Percentiles rank a stretch among this genome's conserved stretches.
Conservation (phyloP, 2,888 invertebrate species). For the Myopa tessellatipennis region DNA sequence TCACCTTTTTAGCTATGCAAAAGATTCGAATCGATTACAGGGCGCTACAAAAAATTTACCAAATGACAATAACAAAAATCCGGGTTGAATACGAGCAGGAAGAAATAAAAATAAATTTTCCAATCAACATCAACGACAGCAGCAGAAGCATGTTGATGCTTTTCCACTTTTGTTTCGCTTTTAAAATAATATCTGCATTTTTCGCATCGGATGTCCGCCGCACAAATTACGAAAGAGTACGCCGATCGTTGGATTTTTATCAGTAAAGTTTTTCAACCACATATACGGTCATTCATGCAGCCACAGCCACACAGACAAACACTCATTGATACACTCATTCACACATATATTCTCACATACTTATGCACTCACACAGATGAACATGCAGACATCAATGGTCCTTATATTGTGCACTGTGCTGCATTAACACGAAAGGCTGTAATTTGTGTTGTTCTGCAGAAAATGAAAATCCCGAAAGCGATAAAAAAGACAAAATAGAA, state of each 20-base stretch:
- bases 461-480: neutral
- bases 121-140: neutral
- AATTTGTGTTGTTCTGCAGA: neutral
- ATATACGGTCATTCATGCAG: neutral
- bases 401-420: neutral
- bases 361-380: neutral
- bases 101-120: neutral
- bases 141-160: neutral
- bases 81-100: neutral
- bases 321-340: neutral
- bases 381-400: neutral
- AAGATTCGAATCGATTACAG: neutral
- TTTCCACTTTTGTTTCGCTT: neutral
- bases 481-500: neutral
- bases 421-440: neutral
- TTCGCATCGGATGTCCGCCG: neutral
- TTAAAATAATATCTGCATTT: slow-evolving; percentile 3
- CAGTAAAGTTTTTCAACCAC: neutral
- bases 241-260: neutral
- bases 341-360: neutral
- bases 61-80: neutral
- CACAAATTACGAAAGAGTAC: neutral
- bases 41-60: too few relatives aligned
- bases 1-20: neutral
- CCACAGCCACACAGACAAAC: neutral